Evolutionary conservation across 2,113 vertebrate species (phyloP).

Genomic region (Megaceryle maxima): DNA sequence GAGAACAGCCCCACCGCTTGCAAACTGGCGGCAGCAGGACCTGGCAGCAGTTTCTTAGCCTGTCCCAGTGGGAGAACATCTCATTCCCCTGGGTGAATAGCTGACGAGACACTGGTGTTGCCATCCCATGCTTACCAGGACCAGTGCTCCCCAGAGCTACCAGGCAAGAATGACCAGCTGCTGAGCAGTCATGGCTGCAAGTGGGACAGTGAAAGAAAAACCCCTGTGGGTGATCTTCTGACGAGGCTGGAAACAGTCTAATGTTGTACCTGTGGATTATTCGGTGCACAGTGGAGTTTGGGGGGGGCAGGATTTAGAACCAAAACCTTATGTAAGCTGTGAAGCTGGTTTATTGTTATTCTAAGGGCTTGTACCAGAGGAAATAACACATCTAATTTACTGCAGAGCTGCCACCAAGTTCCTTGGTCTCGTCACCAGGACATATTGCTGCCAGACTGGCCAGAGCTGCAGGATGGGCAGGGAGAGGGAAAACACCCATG

Average conservation of each 20-base stretch:
- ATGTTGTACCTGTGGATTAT: fast-evolving
- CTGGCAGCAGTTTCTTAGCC: background rate
- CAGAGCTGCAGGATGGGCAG: background rate
- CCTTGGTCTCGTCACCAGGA: background rate
- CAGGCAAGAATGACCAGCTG: background rate
- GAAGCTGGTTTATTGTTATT: background rate
- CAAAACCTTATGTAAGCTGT: background rate
- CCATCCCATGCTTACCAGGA: fast-evolving
- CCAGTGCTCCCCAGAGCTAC: fast-evolving
- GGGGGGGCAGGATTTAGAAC: background rate
- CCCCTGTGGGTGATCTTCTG: no score
- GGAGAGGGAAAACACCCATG: background rate
- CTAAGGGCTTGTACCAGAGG: background rate
- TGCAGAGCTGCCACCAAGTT: background rate
- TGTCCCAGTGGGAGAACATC: fast-evolving
- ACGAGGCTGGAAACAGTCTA: fast-evolving
- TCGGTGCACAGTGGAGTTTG: fast-evolving
- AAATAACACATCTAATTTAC: background rate
- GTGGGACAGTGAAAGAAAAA: background rate
- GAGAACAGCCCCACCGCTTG: background rate
- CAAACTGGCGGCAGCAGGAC: fast-evolving
- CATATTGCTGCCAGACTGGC: background rate
- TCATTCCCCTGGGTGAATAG: background rate
- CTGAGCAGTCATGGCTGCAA: fast-evolving
- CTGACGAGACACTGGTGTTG: fast-evolving